Base-by-base conservation (phyloP, 2,113 vertebrate genomes). In the Micronisus gabar region DNA sequence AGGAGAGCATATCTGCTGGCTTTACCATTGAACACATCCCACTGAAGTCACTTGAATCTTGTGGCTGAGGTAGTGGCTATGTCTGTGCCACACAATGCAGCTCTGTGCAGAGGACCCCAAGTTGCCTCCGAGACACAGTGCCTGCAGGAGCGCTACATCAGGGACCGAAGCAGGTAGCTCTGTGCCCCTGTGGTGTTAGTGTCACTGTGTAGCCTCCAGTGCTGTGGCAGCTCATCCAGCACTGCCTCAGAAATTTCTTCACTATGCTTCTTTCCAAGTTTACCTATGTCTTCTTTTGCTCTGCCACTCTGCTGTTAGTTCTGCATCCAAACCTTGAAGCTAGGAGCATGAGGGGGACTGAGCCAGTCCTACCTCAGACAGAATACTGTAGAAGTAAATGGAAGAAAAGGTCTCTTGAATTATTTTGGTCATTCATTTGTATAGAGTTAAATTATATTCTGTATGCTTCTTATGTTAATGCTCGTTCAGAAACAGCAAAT, bases 241-340 rank as follows among this genome's bases (percentile, higher is more conserved):
- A 0, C 68, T 58, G 52, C 45, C 45, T 70, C 30, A 7, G 19
- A 47, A 29, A 18, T 55, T 26, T 56, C 27, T 53, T 73, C n/a
- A 3, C 29, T 30, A 13, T 2, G 2, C 18, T 20, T 65, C 8
- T 4, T 56, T 25, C 40, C 48, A 32, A 8, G 15, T 15, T 68
- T 8, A 8, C 2, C 20, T 5, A 0, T 11, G 3, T 40, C 13
- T 52, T 72, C 58, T 55, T 16, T 30, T 1, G 1, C 22, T 67
- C 41, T 66, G 56, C 45, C 15, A 3, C 25, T 81, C 59, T 67
- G 52, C 68, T 56, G 9, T 48, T 86, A 18, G 36, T 71, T 82
- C 56, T 68, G 55, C 45, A 20, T 32, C 55, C 81, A 61, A 55
- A 63, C 36, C 53, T 85, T 61, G 56, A 29, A 87, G 30, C 25